Evolutionary conservation across 2,888 invertebrate species (phyloP).

Genomic region (Lutraria lutraria): DNA sequence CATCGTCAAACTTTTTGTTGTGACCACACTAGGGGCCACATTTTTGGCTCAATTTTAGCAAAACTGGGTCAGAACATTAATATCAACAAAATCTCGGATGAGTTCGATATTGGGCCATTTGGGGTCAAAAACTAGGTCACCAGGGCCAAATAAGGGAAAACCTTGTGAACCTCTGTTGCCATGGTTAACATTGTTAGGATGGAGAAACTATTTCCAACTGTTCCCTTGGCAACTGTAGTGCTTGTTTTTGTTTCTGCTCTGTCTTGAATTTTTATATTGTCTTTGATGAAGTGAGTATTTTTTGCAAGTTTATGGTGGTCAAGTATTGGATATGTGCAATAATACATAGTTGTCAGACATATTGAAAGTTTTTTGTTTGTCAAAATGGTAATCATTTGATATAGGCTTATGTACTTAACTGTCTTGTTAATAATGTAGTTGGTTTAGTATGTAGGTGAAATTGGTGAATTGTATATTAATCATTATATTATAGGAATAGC

Average conservation of each 20-base stretch:
- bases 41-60: too few relatives aligned
- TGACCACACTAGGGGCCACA: too few relatives aligned
- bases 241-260: neutral
- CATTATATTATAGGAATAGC: neutral
- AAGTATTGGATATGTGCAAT: conserved; percentile 24
- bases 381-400: neutral
- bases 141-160: too few relatives aligned
- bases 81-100: too few relatives aligned
- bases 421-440: conserved; percentile 4
- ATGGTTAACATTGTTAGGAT: neutral
- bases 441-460: neutral
- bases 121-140: too few relatives aligned
- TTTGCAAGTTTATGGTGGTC: neutral
- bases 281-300: neutral
- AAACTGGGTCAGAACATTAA: too few relatives aligned
- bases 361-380: neutral
- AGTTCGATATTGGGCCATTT: too few relatives aligned
- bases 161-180: too few relatives aligned
- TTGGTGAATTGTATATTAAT: conserved; percentile 4
- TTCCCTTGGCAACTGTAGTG: neutral
- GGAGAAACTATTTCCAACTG: neutral
- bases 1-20: too few relatives aligned
- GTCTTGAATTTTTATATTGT: conserved; percentile 20
- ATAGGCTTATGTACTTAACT: neutral
- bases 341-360: neutral